These are phyloP conservation scores for Ceuthmochares aereus DNA, from an alignment of 2,113 vertebrate species.

Conservation along the genomic window DNA sequence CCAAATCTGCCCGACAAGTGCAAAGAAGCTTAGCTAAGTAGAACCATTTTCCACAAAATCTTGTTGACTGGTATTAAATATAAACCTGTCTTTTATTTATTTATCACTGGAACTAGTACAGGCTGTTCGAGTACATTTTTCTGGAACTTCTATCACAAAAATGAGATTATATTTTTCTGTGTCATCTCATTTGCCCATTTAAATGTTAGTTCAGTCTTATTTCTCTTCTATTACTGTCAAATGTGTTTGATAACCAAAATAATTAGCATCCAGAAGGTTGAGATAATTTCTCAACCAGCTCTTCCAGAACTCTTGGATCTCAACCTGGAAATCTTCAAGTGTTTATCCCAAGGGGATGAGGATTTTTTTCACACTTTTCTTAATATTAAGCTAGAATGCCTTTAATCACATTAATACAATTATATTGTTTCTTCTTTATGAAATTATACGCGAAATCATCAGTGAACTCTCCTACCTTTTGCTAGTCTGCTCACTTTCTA, in stretches of 20 bases:
- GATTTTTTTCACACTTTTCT: neutral
- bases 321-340: neutral
- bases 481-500: neutral
- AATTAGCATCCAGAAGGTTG: neutral
- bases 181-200: neutral
- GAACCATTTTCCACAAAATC: neutral
- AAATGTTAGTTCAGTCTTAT: neutral
- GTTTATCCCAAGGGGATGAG: neutral
- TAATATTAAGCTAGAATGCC: neutral
- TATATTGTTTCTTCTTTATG: neutral
- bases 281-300: neutral
- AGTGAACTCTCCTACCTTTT: neutral
- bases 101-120: neutral
- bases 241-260: neutral
- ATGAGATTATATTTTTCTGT: slow-evolving; percentile 7
- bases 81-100: neutral
- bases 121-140: neutral
- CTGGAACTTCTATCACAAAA: neutral
- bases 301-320: neutral
- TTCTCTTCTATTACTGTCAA: neutral
- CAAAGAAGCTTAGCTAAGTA: slow-evolving; percentile 11
- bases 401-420: neutral
- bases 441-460: neutral
- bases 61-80: neutral
- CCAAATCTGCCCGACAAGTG: neutral